phyloP scores from a whole-genome alignment of 92 coral and sea anemone species.

The Desmophyllum pertusum region DNA sequence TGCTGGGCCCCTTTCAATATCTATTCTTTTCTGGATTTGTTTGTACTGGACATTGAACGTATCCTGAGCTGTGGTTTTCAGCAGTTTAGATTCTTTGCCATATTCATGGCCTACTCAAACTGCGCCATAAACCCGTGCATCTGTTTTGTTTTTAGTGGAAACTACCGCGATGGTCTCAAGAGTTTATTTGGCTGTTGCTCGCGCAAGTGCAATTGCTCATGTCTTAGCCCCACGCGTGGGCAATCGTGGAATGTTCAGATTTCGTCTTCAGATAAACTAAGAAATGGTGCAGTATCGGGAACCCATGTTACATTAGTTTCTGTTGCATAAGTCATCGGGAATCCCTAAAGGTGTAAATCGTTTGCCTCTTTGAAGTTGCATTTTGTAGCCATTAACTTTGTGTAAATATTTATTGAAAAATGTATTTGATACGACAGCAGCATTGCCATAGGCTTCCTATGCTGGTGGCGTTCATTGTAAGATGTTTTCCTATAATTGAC shows the following conservation, averaged over 20 bases:
- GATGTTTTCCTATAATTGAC: slow-evolving; percentile 2
- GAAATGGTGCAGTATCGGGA: too few species aligned
- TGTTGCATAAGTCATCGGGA: neutral
- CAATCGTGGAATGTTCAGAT: slow-evolving; percentile 34
- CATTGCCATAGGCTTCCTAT: slow-evolving; percentile 15
- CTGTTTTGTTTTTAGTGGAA: slow-evolving; percentile 63
- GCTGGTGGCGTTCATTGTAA: neutral
- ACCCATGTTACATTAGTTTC: slow-evolving; percentile 29
- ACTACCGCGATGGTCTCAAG: slow-evolving; percentile 55
- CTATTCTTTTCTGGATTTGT: slow-evolving; percentile 42
- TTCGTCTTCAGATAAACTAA: neutral
- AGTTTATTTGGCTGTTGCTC: slow-evolving; percentile 35
- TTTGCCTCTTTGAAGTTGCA: neutral
- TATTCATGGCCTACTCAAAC: slow-evolving; percentile 47
- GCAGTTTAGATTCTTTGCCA: slow-evolving; percentile 21
- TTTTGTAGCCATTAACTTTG: neutral
- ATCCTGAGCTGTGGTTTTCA: neutral
- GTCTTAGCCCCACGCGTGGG: slow-evolving; percentile 11
- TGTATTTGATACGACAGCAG: neutral
- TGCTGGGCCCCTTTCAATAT: slow-evolving; percentile 54
- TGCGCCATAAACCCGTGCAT: slow-evolving; percentile 63
- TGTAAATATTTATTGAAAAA: slow-evolving; percentile 17
- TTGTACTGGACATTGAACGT: slow-evolving; percentile 37
- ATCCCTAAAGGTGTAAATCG: neutral
- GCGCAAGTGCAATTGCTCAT: neutral